Percentiles rank a stretch among this genome's conserved stretches.
Conservation (phyloP, 2,888 invertebrate genomes). For the Drosophila nigricruria region DNA sequence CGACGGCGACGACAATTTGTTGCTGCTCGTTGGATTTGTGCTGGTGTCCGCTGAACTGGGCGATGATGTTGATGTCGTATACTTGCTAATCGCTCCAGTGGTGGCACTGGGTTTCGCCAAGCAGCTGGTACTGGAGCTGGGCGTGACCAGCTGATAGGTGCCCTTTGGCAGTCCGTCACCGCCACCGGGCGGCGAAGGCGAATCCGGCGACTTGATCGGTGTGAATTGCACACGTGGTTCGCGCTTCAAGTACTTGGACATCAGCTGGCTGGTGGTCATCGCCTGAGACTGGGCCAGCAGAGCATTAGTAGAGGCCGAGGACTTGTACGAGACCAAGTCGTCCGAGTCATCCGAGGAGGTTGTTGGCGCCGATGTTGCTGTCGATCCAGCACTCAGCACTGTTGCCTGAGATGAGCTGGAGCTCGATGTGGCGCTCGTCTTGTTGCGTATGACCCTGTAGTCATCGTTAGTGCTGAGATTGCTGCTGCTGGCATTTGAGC, state of each 20-base stretch:
- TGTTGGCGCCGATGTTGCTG: conserved; percentile 83
- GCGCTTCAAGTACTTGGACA: conserved; percentile 84
- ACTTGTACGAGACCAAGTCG: conserved; percentile 83
- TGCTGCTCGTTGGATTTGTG: conserved; percentile 59
- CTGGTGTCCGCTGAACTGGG: conserved; percentile 52
- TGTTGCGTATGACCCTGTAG: conserved; percentile 82
- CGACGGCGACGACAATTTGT: conserved; percentile 80
- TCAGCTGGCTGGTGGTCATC: conserved; percentile 84
- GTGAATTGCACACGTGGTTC: conserved; percentile 85
- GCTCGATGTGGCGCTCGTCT: conserved; percentile 83
- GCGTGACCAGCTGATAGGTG: conserved; percentile 80
- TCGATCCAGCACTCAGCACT: conserved; percentile 83
- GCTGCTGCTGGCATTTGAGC: conserved; percentile 53
- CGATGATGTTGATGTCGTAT: conserved; percentile 60
- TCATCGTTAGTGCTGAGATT: conserved; percentile 78
- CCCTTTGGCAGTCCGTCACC: conserved; percentile 82
- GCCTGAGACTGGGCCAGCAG: conserved; percentile 84
- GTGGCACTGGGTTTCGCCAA: conserved; percentile 61
- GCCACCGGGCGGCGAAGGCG: conserved; percentile 83
- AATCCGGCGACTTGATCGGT: conserved; percentile 83
- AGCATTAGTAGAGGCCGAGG: conserved; percentile 84
- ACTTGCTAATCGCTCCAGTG: conserved; percentile 77
- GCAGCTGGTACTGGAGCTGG: conserved; percentile 52
- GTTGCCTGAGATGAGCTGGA: conserved; percentile 84
- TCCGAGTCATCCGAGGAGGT: conserved; percentile 84